These are phyloP conservation scores for Willisornis vidua DNA, from an alignment of 2,113 vertebrate genomes.

Conservation along the genomic window DNA sequence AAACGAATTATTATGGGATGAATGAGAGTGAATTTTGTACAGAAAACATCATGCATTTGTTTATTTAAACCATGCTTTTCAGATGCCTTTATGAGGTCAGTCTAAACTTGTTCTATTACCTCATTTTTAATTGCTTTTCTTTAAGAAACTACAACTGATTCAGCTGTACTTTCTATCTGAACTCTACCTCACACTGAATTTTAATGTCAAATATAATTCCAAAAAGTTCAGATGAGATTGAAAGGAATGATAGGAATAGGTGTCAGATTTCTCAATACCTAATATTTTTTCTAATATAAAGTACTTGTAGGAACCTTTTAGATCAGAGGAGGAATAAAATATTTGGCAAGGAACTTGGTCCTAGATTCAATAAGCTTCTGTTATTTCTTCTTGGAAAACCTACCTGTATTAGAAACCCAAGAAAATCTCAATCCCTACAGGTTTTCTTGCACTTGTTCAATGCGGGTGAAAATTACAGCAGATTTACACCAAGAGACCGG, in stretches of 20 bases:
- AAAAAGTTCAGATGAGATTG: neutral
- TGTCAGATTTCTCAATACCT: neutral
- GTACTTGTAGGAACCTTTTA: neutral
- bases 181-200: neutral
- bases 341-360: neutral
- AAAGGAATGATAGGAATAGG: neutral
- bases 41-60: neutral
- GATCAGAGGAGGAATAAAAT: neutral
- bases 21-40: neutral
- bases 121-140: neutral
- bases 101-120: neutral
- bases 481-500: neutral
- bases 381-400: neutral
- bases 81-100: neutral
- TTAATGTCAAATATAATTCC: neutral
- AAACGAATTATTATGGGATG: neutral
- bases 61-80: neutral
- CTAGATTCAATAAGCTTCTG: neutral
- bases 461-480: neutral
- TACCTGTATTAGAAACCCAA: neutral
- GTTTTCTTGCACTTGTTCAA: neutral
- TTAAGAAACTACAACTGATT: neutral
- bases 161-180: neutral
- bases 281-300: neutral
- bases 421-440: neutral